phyloP scores from a whole-genome alignment of 1,140 invertebrate genomes.

The Drosophila kanapiae region DNA sequence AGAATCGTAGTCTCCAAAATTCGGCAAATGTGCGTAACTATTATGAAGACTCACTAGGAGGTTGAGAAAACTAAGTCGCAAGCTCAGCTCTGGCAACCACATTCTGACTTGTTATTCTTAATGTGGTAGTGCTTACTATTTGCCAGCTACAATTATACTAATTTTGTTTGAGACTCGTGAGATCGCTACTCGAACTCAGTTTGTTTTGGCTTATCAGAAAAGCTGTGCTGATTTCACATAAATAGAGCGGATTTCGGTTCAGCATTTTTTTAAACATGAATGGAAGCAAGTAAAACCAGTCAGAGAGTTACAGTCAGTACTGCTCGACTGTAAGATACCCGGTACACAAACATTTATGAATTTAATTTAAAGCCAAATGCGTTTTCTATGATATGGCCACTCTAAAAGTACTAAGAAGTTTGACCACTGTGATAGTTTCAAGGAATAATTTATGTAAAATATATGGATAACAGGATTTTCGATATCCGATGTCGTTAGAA shows the following conservation, averaged over 20 bases:
- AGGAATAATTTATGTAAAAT: too few relatives aligned
- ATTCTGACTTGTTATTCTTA: constrained; percentile 15
- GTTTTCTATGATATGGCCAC: too few relatives aligned
- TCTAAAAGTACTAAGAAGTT: too few relatives aligned
- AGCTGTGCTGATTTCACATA: constrained; percentile 22
- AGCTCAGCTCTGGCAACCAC: constrained; percentile 20
- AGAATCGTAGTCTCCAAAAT: constrained; percentile 52
- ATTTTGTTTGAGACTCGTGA: constrained; percentile 28
- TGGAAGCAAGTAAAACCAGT: not conserved
- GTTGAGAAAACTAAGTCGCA: constrained; percentile 17
- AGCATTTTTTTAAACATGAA: constrained; percentile 7
- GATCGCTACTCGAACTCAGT: not conserved
- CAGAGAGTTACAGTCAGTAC: not conserved
- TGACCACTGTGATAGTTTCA: too few relatives aligned
- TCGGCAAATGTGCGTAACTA: constrained; percentile 5
- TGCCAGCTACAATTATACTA: constrained; percentile 62
- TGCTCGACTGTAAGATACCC: constrained; percentile 3
- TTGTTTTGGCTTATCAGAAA: constrained; percentile 60
- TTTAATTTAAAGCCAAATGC: not conserved
- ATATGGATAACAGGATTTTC: too few relatives aligned
- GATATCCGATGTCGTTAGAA: too few relatives aligned
- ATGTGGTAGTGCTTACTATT: constrained; percentile 37
- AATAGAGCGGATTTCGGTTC: constrained; percentile 20
- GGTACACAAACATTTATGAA: not conserved
- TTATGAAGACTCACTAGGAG: constrained; percentile 22